Base-by-base conservation (phyloP, 2,888 invertebrate genomes). In the Loripinus fragilis region DNA sequence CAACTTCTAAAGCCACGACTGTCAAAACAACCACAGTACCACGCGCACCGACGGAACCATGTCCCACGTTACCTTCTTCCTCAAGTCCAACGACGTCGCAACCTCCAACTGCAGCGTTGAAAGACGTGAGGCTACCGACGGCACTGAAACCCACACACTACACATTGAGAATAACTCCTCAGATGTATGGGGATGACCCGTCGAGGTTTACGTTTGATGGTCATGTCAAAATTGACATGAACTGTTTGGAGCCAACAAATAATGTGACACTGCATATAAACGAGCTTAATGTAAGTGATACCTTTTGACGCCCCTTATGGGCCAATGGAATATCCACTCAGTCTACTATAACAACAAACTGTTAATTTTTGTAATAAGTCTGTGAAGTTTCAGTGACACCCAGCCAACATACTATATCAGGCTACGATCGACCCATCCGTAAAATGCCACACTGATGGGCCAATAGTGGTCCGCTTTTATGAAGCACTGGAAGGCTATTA, bases 121-220 rank as follows among this genome's bases (percentile, higher is more conserved):
- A 64, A 28, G 79, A 90, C 68, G 86, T 91, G 30, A 85, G 92
- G 7, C 80, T 92, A 8, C 91, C 92, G 0, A 74, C 33, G 7
- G 52, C 80, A 12, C 66, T 90, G 28, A 33, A 83, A 17, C 92
- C 92, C 0, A 23, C 77, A 2, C 80, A 88, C 67, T 92, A 92
- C 72, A 83, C 81, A 17, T 83, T 92, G 10, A 87, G 87, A 67
- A 82, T 91, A 7, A 84, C 87, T 48, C 91, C 91, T 0, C 80
- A 90, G 67, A 90, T 92, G 85, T 89, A 91, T 74, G 83, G 76
- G 15, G 74, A 68, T 8, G 86, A 88, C 35, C 85, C 89, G 0
- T 68, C 81, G 23, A 66, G 68, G 0, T 92, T 91, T 76, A 86
- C 85, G 17, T 91, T 90, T 76, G 71, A 86, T 10, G 91, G 91